A percentile compares a stretch with the other conserved stretches of the same genome.
Conservation (phyloP, 1,140 invertebrate species). For the Brachionus koreanus region DNA sequence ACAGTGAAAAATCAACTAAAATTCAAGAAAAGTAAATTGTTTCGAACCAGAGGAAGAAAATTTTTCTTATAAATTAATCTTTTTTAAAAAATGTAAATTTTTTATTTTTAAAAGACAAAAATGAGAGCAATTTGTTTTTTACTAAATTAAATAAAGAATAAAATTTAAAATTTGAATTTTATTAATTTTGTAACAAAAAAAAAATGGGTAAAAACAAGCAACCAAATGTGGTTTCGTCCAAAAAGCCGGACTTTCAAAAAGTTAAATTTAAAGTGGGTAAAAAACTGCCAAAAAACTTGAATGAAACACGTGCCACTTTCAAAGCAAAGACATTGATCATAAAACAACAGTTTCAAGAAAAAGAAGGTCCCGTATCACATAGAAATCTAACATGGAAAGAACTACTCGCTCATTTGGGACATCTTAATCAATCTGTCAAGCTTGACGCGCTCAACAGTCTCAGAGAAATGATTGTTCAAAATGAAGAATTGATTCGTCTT, state of each 20-base stretch:
- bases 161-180: neutral
- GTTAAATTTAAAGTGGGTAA: conserved; percentile 62
- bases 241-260: conserved; percentile 60
- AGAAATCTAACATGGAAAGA: conserved; percentile 62
- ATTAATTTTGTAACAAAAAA: too few species aligned
- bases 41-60: too few species aligned
- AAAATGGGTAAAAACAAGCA: conserved; percentile 19
- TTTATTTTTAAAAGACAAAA: too few species aligned
- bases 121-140: neutral
- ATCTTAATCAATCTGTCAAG: conserved; percentile 71
- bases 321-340: conserved; percentile 81
- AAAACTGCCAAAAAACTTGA: conserved; percentile 66
- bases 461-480: conserved; percentile 65
- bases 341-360: conserved; percentile 69
- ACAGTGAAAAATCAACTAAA: too few species aligned
- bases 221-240: neutral
- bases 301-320: conserved; percentile 78
- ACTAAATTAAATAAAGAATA: neutral
- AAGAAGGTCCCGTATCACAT: conserved; percentile 58
- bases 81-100: too few species aligned
- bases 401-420: conserved; percentile 69
- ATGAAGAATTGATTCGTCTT: conserved; percentile 62
- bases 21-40: too few species aligned
- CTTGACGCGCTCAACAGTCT: conserved; percentile 69
- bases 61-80: too few species aligned